phyloP scores from a whole-genome alignment of 2,888 invertebrate genomes.

The Stenoptilia bipunctidactyla region DNA sequence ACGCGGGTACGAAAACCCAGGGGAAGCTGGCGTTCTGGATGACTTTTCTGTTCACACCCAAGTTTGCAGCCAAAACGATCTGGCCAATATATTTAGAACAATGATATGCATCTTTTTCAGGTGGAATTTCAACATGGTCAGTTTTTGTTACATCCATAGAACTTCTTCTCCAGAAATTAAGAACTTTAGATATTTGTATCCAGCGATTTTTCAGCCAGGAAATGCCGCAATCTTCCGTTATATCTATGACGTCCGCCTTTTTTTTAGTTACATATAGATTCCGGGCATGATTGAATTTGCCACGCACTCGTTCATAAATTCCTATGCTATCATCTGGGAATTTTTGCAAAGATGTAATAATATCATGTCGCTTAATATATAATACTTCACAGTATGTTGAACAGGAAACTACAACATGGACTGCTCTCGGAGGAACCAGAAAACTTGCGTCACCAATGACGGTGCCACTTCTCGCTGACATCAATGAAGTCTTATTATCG shows the following conservation, averaged over 20 bases:
- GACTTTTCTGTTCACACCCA: conserved; percentile 35
- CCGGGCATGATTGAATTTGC: conserved; percentile 3
- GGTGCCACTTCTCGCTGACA: conserved; percentile 6
- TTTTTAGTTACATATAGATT: conserved; percentile 3
- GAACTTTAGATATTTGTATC: too few relatives aligned
- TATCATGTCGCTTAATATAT: neutral
- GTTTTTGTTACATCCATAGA: neutral
- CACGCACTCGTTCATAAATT: neutral
- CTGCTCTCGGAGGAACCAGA: conserved; percentile 2
- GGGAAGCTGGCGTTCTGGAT: conserved; percentile 41
- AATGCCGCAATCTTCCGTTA: too few relatives aligned
- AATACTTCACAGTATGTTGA: conserved; percentile 9
- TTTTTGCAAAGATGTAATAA: conserved; percentile 3
- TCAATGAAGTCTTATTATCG: conserved; percentile 4
- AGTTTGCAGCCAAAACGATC: conserved; percentile 38
- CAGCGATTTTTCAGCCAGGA: too few relatives aligned
- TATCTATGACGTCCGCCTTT: too few relatives aligned
- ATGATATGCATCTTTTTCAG: conserved; percentile 39
- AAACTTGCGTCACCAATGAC: conserved; percentile 9
- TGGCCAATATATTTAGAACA: conserved; percentile 54
- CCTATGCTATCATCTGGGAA: conserved; percentile 6
- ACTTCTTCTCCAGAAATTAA: too few relatives aligned
- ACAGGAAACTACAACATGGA: conserved; percentile 5
- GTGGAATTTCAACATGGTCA: conserved; percentile 14
- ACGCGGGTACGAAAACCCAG: conserved; percentile 39